Evolutionary conservation across 2,113 vertebrate genomes (phyloP), one percentile per base, ranked within the genome.

Genomic region (Plectropomus leopardus): DNA sequence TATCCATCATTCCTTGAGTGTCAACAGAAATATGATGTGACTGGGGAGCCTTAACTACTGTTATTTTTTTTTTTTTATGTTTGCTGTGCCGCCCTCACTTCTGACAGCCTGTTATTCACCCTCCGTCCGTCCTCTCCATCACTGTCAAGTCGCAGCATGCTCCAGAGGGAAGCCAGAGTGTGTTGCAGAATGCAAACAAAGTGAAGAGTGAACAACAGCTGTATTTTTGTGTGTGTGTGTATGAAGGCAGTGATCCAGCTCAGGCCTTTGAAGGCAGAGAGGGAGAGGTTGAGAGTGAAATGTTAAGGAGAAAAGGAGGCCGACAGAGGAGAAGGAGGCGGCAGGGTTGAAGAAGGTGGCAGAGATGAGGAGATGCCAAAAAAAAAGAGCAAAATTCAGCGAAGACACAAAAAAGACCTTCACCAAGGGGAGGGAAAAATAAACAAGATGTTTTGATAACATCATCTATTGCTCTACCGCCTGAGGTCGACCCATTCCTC

Each of bases 381-480:
- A n/a, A 0, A 34, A 60, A 17, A 3, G 47, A 32, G 60, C 45
- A 58, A 32, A 72, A 61, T 17, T 23, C 55, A 51, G 57, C 7
- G 44, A 47, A 80, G 45, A 53, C 4, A 13, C 30, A 50, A 1
- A 53, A 45, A 53, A 57, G 47, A 80, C 73, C 28, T 80, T 55
- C 40, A 76, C 44, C 0, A 1, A 34, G 0, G 44, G 67, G 59
- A 47, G 48, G 4, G 54, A 53, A 76, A 81, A 81, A 72, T 44
- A 76, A 44, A 54, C 6, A 13, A 66, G 36, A 80, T 80, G 15
- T 80, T 87, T 67, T 64, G 76, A 86, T 74, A 58, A 83, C 47
- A 83, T 90, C 78, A 82, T 91, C 84, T 55, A 77, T 85, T 76
- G 67, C 69, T 73, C 36, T 36, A 42, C 70, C 48, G 77, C 89